phyloP scores from a whole-genome alignment of 2,888 invertebrate species.

The Drosophila villosipedis region DNA sequence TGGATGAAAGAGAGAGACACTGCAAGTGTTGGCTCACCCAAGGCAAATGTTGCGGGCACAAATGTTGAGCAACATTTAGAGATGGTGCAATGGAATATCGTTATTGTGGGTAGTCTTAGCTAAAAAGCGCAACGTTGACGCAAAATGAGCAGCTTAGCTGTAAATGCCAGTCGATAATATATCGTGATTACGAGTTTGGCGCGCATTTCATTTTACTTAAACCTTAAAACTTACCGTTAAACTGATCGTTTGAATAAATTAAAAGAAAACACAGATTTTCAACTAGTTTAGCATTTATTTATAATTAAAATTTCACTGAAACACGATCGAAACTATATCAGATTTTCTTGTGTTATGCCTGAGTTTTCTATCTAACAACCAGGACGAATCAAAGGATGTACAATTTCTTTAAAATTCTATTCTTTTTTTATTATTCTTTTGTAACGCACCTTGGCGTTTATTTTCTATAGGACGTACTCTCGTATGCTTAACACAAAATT shows the following conservation, averaged over 20 bases:
- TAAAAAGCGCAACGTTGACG: slow-evolving; percentile 9
- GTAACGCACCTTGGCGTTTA: slow-evolving; percentile 16
- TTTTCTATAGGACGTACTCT: slow-evolving; percentile 62
- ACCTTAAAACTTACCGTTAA: background rate
- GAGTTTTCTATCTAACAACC: slow-evolving; percentile 43
- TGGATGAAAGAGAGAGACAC: slow-evolving; percentile 9
- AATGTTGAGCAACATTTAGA: slow-evolving; percentile 24
- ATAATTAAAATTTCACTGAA: slow-evolving; percentile 68
- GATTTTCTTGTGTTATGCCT: slow-evolving; percentile 32
- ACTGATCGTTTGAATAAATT: background rate
- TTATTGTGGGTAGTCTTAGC: background rate
- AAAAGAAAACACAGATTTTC: slow-evolving; percentile 2
- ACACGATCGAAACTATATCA: slow-evolving; percentile 53
- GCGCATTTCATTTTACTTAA: background rate
- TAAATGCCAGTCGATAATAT: background rate
- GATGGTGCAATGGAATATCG: slow-evolving; percentile 19
- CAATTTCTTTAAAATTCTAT: slow-evolving; percentile 48
- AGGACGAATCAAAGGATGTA: slow-evolving; percentile 60
- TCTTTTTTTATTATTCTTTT: slow-evolving; percentile 31
- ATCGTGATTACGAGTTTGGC: background rate
- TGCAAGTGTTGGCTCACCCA: slow-evolving; percentile 11
- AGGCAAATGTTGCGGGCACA: slow-evolving; percentile 10
- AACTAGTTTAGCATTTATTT: slow-evolving; percentile 65
- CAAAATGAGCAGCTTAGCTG: slow-evolving; percentile 2
- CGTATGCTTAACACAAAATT: slow-evolving; percentile 50